Conservation (phyloP, 2,797 vertebrate species). For the Vireo griseus region DNA sequence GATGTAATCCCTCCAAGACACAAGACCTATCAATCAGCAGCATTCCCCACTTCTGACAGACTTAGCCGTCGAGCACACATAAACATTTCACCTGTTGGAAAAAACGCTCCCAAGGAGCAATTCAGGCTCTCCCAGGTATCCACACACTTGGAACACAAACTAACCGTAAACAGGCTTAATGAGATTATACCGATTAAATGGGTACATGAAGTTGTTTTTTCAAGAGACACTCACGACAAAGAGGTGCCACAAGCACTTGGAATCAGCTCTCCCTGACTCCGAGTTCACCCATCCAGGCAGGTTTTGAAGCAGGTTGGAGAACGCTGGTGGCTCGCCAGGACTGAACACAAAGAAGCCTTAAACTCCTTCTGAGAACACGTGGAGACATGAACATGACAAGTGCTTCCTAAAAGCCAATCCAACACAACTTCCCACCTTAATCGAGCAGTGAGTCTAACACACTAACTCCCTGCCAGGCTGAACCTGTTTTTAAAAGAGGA, state of each 20-base stretch:
- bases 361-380: background rate
- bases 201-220: background rate
- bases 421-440: background rate
- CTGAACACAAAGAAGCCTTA: background rate
- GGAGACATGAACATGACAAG: background rate
- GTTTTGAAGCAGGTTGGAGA: background rate
- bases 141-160: background rate
- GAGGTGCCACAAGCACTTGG: background rate
- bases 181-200: conserved; percentile 23
- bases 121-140: conserved; percentile 12
- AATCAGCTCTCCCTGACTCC: background rate
- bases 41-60: background rate
- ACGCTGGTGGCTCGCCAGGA: background rate
- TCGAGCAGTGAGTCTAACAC: background rate
- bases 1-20: background rate
- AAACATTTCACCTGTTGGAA: conserved; percentile 1
- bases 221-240: background rate
- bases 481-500: conserved; percentile 14
- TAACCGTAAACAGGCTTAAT: background rate
- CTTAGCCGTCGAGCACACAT: background rate
- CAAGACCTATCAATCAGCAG: background rate
- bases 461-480: background rate
- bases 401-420: background rate
- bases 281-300: background rate
- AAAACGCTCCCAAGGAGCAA: conserved; percentile 15